These are phyloP conservation scores for Ochlodes sylvanus DNA, from an alignment of 2,888 invertebrate genomes.

Conservation along the genomic window DNA sequence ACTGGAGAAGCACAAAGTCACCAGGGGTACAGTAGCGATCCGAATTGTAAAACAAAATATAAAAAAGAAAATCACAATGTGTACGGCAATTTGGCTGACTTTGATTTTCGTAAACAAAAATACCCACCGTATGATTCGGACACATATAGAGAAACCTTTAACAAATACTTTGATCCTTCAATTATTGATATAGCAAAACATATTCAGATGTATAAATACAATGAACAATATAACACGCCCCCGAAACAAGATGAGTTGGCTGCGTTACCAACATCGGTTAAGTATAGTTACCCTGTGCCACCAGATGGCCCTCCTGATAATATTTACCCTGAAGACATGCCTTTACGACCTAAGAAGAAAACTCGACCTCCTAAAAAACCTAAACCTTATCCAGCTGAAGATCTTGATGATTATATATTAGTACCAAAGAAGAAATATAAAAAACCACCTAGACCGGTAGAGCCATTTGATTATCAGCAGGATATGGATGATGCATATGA, in stretches of 20 bases:
- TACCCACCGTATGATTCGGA: constrained; percentile 59
- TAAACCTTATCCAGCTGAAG: constrained; percentile 60
- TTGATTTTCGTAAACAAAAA: constrained; percentile 62
- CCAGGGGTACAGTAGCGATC: constrained; percentile 67
- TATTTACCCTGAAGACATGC: constrained; percentile 63
- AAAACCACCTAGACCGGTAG: constrained; percentile 57
- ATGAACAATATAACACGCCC: constrained; percentile 52
- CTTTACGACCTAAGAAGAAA: constrained; percentile 68
- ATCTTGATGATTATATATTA: constrained; percentile 70
- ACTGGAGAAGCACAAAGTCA: constrained; percentile 67
- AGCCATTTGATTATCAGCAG: constrained; percentile 62
- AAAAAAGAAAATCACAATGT: constrained; percentile 63
- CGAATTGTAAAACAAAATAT: constrained; percentile 73
- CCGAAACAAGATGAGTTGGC: constrained; percentile 61
- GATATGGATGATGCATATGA: constrained; percentile 70
- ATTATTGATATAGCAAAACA: constrained; percentile 67
- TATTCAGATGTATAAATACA: constrained; percentile 56
- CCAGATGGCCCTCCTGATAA: constrained; percentile 65
- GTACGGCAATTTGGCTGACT: constrained; percentile 60
- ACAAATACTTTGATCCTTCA: constrained; percentile 63
- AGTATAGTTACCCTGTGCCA: constrained; percentile 55
- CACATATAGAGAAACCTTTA: constrained; percentile 61
- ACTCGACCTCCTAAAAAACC: constrained; percentile 63
- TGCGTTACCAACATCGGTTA: constrained; percentile 52
- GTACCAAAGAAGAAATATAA: constrained; percentile 77